phyloP scores from a whole-genome alignment of 2,888 invertebrate species.

The Xylocampa areola region DNA sequence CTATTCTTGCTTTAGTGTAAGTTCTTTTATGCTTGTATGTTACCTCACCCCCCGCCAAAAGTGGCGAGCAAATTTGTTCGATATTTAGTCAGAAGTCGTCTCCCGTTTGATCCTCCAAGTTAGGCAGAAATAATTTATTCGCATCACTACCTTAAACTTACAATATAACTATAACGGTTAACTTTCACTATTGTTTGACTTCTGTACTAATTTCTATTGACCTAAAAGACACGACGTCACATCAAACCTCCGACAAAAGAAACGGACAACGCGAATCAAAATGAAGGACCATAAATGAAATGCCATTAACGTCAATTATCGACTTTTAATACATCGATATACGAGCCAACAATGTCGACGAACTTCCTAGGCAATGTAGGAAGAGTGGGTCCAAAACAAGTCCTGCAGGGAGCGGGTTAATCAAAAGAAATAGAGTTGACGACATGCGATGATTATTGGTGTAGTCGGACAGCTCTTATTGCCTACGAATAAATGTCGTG shows the following conservation, averaged over 20 bases:
- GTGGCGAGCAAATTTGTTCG: no score
- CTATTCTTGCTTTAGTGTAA: no score
- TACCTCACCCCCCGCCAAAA: no score
- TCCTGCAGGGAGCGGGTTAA: conserved; percentile 37
- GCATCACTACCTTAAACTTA: conserved; percentile 33
- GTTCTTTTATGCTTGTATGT: no score
- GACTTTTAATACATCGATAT: conserved; percentile 68
- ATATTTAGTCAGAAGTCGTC: not conserved
- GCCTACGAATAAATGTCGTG: conserved; percentile 35
- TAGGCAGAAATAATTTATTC: conserved; percentile 22
- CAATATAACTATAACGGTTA: conserved; percentile 44
- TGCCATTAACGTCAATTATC: conserved; percentile 71
- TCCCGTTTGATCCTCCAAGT: conserved; percentile 8
- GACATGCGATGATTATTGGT: conserved; percentile 43
- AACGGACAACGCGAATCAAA: conserved; percentile 44
- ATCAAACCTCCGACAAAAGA: conserved; percentile 40
- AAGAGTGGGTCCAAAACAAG: conserved; percentile 57
- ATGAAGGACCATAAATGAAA: conserved; percentile 55
- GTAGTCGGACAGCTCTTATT: conserved; percentile 36
- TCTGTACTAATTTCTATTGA: conserved; percentile 49
- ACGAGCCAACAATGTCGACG: conserved; percentile 44
- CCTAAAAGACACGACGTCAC: conserved; percentile 32
- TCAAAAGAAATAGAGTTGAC: conserved; percentile 52
- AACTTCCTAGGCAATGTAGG: conserved; percentile 60
- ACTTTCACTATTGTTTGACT: conserved; percentile 58